A percentile compares a stretch with the other conserved stretches of the same genome.
Conservation (phyloP, 2,113 vertebrate genomes). For the Calypte anna region DNA sequence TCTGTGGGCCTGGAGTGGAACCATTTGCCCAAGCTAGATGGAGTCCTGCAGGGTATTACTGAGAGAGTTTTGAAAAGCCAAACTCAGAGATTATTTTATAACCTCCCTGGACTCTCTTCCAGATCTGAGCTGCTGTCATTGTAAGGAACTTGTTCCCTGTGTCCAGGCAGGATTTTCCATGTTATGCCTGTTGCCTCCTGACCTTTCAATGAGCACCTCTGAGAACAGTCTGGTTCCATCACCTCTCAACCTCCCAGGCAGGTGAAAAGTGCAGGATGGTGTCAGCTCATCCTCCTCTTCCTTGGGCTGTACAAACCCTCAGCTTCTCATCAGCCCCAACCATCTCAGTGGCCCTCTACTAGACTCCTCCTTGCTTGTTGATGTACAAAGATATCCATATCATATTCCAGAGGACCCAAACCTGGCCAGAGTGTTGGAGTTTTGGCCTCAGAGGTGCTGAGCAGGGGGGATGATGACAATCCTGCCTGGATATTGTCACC, state of each 20-base stretch:
- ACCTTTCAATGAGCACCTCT: not conserved
- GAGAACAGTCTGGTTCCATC: not conserved
- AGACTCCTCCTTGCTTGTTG: not conserved
- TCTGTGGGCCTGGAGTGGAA: not conserved
- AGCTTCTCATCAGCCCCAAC: not conserved
- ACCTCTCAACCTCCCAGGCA: not conserved
- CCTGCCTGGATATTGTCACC: not conserved
- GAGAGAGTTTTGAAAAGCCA: not conserved
- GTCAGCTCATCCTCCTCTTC: not conserved
- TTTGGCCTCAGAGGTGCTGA: not conserved
- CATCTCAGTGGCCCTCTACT: not conserved
- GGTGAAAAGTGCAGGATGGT: not conserved
- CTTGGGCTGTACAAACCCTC: not conserved
- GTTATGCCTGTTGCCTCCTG: not conserved
- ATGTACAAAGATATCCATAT: not conserved
- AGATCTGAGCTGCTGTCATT: not conserved
- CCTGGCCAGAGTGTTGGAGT: not conserved
- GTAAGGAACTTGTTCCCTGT: not conserved
- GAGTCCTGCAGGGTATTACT: not conserved
- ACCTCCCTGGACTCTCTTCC: not conserved
- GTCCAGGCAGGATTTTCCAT: not conserved
- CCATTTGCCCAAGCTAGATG: not conserved
- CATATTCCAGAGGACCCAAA: not conserved
- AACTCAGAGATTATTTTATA: not conserved
- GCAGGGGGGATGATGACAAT: not conserved